phyloP scores from a whole-genome alignment of 2,113 vertebrate genomes.

The Sapajus apella region DNA sequence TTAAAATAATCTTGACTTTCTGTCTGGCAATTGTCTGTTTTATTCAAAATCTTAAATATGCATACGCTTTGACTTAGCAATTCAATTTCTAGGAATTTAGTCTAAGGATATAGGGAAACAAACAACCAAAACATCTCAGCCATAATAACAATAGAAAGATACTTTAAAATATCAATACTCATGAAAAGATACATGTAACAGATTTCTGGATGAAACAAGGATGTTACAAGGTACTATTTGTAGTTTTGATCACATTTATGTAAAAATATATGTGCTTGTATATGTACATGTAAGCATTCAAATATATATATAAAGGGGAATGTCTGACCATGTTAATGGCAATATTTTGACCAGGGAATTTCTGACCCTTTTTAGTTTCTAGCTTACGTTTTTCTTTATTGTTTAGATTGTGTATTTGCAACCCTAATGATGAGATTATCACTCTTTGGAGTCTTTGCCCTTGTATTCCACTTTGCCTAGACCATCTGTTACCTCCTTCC shows the following conservation, averaged over 20 bases:
- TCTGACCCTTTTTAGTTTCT: background rate
- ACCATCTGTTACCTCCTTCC: background rate
- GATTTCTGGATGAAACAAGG: background rate
- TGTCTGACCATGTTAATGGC: background rate
- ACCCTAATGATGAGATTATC: background rate
- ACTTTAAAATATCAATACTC: background rate
- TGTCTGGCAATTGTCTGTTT: background rate
- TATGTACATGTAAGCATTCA: background rate
- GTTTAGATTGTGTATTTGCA: background rate
- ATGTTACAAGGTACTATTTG: background rate
- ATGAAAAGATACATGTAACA: background rate
- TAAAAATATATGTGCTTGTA: background rate
- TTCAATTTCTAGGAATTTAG: background rate
- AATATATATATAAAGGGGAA: background rate
- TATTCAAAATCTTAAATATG: constrained; percentile 21
- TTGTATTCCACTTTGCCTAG: background rate
- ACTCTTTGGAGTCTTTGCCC: background rate
- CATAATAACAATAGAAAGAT: background rate
- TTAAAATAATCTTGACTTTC: background rate
- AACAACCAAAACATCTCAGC: background rate
- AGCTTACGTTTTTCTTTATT: background rate
- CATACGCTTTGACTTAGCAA: background rate
- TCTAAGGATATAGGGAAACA: background rate
- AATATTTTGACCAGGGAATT: background rate
- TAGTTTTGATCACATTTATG: background rate